Base-by-base conservation (phyloP, 2,888 invertebrate species). In the Zonitis immaculata region DNA sequence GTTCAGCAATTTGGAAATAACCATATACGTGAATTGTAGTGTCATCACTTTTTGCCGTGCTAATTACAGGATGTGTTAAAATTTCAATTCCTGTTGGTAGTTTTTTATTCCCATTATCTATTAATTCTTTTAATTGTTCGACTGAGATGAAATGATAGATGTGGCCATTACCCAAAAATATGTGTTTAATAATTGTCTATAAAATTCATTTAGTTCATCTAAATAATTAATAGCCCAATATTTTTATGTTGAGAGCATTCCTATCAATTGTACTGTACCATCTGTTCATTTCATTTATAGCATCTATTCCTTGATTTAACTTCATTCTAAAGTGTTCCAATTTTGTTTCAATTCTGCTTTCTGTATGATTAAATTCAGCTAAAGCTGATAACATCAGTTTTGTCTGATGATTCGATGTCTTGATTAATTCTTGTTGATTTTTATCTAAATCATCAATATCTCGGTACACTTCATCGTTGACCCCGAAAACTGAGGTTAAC, bases 391-490 rank as follows among this genome's bases (percentile, higher is more conserved):
- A 6, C 47, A 47, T 52, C 2, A 52, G 20, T n/a, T 39, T 52
- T 1, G 52, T 52, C 27, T 52, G 52, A 35, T 44, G 49, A 7
- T 49, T 12, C 12, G 53, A 53, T 5, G 45, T 16, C 12, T 18
- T 6, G 14, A 49, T 45, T 1, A 53, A 12, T 25, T 53, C 45
- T 1, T 28, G 11, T 45, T 53, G 53, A 39, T 49, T 53, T 39
- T 49, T 45, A 3, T 53, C 30, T 11, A 53, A 26, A 1, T 8
- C 28, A 1, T 44, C 42, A 7, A 53, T 53, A 22, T 53, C 46
- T 22, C 28, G 16, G 25, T 53, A 53, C 1, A 53, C 45, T 46
- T 53, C 42, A 25, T 53, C 45, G 27, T 53, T 53, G 16, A 49
- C 49, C 1, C 53, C 53, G 20, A 53, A 53, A 1, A 49, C 20